phyloP scores from a whole-genome alignment of 2,888 invertebrate genomes.

The Folsomia manolachei region DNA sequence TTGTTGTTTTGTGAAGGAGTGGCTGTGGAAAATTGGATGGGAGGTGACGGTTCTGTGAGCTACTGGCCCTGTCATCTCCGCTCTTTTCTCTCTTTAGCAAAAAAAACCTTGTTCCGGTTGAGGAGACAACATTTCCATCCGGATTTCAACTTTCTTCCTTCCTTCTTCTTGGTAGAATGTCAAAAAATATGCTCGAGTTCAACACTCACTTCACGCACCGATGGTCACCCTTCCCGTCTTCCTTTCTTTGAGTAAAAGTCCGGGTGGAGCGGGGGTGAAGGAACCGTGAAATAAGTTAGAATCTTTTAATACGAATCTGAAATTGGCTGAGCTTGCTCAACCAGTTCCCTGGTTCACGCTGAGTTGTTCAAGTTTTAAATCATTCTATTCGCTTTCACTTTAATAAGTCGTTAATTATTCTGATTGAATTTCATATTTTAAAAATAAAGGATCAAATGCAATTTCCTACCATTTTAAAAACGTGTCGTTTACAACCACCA shows the following conservation, averaged over 20 bases:
- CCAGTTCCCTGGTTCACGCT: too few relatives aligned
- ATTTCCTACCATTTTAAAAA: too few relatives aligned
- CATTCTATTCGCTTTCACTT: too few relatives aligned
- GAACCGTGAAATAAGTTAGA: too few relatives aligned
- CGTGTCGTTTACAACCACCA: too few relatives aligned
- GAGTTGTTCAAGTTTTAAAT: too few relatives aligned
- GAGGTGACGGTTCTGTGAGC: background rate
- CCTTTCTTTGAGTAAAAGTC: too few relatives aligned
- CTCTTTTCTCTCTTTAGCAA: background rate
- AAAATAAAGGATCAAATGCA: too few relatives aligned
- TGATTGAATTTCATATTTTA: too few relatives aligned
- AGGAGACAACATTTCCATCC: slow-evolving; percentile 1
- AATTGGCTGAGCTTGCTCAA: too few relatives aligned
- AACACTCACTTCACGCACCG: background rate
- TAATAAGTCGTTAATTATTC: too few relatives aligned
- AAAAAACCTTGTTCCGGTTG: background rate
- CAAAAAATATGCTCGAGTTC: background rate
- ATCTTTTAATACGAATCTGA: background rate
- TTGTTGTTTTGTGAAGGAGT: background rate
- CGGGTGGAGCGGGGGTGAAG: background rate
- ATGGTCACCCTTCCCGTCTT: background rate
- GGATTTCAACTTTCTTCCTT: background rate
- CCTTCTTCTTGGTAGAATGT: too few relatives aligned
- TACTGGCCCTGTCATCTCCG: background rate
- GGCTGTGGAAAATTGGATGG: background rate